Conservation (phyloP, 92 coral and sea anemone genomes). For the Epizoanthus rinbou region DNA sequence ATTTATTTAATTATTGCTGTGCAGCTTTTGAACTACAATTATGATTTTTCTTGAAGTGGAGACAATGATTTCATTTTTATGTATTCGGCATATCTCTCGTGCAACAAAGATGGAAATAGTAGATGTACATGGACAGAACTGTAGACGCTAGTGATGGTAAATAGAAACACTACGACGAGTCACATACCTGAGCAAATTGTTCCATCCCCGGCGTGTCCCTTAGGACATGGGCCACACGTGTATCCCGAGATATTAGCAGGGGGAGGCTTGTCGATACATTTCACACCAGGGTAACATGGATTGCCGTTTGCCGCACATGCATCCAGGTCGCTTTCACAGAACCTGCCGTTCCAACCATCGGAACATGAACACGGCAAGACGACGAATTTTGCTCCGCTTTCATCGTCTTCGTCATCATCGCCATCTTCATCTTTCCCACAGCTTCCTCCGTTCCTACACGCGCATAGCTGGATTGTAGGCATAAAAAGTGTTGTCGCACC, state of each 20-base stretch:
- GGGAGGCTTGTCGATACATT: constrained; percentile 66
- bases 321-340: constrained; percentile 65
- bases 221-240: constrained; percentile 79
- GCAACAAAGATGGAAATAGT: no score
- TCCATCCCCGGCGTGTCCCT: constrained; percentile 74
- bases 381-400: constrained; percentile 50
- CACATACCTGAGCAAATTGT: constrained; percentile 63
- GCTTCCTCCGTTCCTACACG: constrained; percentile 66
- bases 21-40: no score
- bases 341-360: constrained; percentile 70
- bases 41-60: no score
- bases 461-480: constrained; percentile 71
- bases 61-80: no score
- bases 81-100: no score
- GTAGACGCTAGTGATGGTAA: no score
- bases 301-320: constrained; percentile 71
- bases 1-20: no score
- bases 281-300: constrained; percentile 76
- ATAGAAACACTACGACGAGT: no score
- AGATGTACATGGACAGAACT: no score
- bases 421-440: constrained; percentile 58
- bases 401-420: constrained; percentile 6
- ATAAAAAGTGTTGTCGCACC: constrained; percentile 61
- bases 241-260: constrained; percentile 61
- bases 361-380: constrained; percentile 71